Base-by-base conservation (phyloP, 2,113 vertebrate genomes). In the Catharus bicknelli region DNA sequence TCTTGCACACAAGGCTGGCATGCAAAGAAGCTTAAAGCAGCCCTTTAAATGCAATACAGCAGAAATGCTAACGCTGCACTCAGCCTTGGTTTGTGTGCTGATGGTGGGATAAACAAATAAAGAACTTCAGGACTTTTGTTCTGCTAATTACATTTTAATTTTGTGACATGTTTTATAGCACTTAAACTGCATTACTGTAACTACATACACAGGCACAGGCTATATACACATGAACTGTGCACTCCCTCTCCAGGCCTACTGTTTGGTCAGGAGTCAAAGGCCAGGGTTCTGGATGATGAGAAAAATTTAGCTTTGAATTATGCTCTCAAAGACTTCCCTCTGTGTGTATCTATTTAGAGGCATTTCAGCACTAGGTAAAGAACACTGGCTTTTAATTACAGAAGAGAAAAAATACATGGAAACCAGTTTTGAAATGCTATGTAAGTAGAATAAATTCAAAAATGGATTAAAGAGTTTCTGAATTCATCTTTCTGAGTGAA, bases 1-100 rank as follows among this genome's bases (percentile, higher is more conserved):
- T 32, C 62, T 73, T 0, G 0, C 9, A 20, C 53, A 18, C 25
- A 15, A 45, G 22, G 32, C 3, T 43, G 74, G 16, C 29, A 25
- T 5, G 50, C 38, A 66, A 57, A 57, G 34, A 22, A n/a, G 17
- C 19, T 61, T 38, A 23, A 55, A 76, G 55, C 1, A 34, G 34
- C 23, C 7, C 4, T 8, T 27, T n/a, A 42, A 72, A 67, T 22
- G 13, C 29, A 27, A 5, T 3, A 40, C 9, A 47, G 57, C 16
- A 67, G 34, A 43, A 66, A 55, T 9, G 36, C 32, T 48, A 78
- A 22, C 17, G 2, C 21, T 16, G 53, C 34, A 15, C 25, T 70
- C 40, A 11, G 43, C 16, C 30, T 77, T 36, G 9, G 26, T 74
- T 81, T 75, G 32, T 38, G 19, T 66, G 22, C 32, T 27, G 30